These are phyloP conservation scores for Heliangelus exortis DNA, from an alignment of 2,797 vertebrate species.

Conservation along the genomic window DNA sequence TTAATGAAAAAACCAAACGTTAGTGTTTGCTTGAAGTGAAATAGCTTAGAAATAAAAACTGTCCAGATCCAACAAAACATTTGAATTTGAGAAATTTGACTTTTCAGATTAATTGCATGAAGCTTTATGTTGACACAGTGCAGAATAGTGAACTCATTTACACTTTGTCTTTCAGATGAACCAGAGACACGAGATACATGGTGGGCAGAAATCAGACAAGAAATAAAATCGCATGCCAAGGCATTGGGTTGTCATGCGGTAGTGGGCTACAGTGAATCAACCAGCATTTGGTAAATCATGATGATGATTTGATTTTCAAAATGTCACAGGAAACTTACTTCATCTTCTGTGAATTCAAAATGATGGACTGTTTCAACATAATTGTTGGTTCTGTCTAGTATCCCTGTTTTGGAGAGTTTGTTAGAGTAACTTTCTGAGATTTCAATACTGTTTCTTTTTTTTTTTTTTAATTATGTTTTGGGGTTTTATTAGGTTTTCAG, in stretches of 20 bases:
- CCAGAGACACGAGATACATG: constrained; percentile 99
- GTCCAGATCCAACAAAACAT: neutral
- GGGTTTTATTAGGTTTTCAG: neutral
- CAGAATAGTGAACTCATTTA: constrained; percentile 77
- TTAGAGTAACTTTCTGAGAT: neutral
- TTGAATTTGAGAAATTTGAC: neutral
- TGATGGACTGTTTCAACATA: neutral
- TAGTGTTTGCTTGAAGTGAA: neutral
- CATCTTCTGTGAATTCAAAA: constrained; percentile 5
- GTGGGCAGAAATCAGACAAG: constrained; percentile 99
- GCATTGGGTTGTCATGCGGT: constrained; percentile 98
- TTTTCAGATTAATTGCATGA: constrained; percentile 39
- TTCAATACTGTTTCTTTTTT: neutral
- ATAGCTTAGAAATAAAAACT: neutral
- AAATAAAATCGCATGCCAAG: constrained; percentile 99
- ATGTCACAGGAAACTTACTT: neutral
- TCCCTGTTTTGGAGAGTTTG: neutral
- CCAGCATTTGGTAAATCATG: constrained; percentile 94
- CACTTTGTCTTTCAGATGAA: constrained; percentile 93
- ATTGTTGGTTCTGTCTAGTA: neutral
- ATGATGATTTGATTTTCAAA: constrained; percentile 57
- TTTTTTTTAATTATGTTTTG: neutral
- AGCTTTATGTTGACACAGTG: neutral
- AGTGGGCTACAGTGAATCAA: constrained; percentile 97
- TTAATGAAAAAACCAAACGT: neutral